Evolutionary conservation across 2,797 vertebrate species (phyloP).

Genomic region (Chiloscyllium punctatum): DNA sequence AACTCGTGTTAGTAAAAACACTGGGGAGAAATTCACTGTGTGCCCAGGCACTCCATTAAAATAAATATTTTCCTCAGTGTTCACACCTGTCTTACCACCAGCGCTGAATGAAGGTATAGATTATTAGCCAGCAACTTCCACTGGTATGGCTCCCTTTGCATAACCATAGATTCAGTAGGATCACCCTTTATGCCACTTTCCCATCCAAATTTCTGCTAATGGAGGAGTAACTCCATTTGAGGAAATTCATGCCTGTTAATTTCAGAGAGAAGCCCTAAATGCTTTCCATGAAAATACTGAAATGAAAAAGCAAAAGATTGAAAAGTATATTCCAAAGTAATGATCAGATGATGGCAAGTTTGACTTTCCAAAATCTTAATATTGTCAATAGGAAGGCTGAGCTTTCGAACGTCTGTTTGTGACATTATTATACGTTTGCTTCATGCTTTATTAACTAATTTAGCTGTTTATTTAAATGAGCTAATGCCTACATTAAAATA

Average conservation of each 20-base stretch:
- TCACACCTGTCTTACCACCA: neutral
- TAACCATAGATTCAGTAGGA: neutral
- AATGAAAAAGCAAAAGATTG: neutral
- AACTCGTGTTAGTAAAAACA: neutral
- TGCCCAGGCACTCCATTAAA: neutral
- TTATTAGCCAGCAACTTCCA: neutral
- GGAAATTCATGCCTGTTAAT: neutral
- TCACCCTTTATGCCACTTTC: neutral
- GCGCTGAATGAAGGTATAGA: neutral
- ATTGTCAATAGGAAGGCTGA: neutral
- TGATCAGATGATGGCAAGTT: neutral
- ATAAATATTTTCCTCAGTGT: neutral
- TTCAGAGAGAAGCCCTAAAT: neutral
- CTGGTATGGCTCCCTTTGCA: neutral
- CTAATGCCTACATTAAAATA: neutral
- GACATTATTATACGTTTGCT: neutral
- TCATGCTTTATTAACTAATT: neutral
- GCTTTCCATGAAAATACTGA: neutral
- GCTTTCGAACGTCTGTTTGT: neutral
- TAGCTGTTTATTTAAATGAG: neutral
- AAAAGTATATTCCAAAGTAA: neutral
- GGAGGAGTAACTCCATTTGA: neutral
- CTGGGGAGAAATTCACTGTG: neutral
- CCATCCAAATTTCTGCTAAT: neutral
- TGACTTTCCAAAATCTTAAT: neutral